phyloP scores from a whole-genome alignment of 2,113 vertebrate genomes.

The Montifringilla adamsi region DNA sequence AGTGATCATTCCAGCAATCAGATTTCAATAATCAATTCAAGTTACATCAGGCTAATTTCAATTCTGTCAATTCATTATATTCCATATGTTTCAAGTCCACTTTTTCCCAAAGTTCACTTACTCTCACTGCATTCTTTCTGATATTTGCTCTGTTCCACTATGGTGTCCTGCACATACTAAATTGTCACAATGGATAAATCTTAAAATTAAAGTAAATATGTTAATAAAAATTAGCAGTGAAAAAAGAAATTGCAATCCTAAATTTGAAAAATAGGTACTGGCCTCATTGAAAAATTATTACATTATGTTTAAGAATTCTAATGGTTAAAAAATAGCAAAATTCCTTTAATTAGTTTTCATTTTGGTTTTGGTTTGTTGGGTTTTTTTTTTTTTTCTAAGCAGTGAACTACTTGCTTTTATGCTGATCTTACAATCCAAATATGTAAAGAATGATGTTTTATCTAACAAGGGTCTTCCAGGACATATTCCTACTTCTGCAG shows the following conservation, averaged over 20 bases:
- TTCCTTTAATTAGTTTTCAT: background rate
- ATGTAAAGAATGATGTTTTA: background rate
- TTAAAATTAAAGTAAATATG: background rate
- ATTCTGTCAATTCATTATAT: background rate
- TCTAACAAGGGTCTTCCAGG: background rate
- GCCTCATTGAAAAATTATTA: background rate
- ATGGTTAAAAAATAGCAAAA: background rate
- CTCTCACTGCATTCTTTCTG: background rate
- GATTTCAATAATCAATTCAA: background rate
- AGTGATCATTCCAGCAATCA: background rate
- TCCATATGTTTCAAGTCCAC: background rate
- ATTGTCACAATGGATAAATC: background rate
- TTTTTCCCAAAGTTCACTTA: background rate
- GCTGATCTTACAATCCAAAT: background rate
- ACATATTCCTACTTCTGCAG: background rate
- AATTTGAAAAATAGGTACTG: background rate
- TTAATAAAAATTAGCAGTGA: background rate
- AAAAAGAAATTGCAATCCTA: background rate
- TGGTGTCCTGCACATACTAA: background rate
- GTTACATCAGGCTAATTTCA: constrained; percentile 4
- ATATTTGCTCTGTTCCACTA: background rate
- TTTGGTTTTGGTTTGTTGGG: background rate
- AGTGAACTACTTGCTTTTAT: background rate
- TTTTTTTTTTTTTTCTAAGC: background rate
- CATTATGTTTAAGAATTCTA: background rate